Conservation (phyloP, 2,888 invertebrate genomes). For the Athalia rosae region DNA sequence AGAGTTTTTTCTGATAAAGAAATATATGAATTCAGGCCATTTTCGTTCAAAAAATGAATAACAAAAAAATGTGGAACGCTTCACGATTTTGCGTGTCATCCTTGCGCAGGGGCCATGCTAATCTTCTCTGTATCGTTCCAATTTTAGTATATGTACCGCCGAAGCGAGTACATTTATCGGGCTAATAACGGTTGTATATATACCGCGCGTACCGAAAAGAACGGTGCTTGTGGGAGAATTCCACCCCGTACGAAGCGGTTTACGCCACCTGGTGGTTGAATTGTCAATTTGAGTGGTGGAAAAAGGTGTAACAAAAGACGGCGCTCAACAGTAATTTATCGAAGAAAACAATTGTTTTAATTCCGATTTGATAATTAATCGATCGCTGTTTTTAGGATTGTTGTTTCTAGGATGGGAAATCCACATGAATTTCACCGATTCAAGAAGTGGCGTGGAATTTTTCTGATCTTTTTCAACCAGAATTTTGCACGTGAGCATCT, state of each 20-base stretch:
- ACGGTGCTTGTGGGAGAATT: conserved; percentile 13
- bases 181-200: neutral
- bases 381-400: too few species aligned
- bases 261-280: neutral
- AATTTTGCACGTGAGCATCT: neutral
- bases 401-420: too few species aligned
- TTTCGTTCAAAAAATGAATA: neutral
- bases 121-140: conserved; percentile 95
- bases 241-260: neutral
- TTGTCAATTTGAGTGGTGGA: neutral
- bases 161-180: conserved; percentile 80
- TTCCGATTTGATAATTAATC: too few species aligned
- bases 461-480: neutral
- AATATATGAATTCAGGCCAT: neutral
- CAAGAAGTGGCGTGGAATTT: neutral
- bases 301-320: too few species aligned
- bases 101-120: conserved; percentile 95
- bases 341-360: neutral
- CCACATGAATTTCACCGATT: neutral
- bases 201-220: neutral
- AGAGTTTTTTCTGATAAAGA: too few species aligned
- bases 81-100: conserved; percentile 96
- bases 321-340: too few species aligned
- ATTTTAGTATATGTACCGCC: conserved; percentile 90
- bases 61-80: conserved; percentile 86